phyloP scores from a whole-genome alignment of 1,140 invertebrate species.

The Drosophila nannoptera region DNA sequence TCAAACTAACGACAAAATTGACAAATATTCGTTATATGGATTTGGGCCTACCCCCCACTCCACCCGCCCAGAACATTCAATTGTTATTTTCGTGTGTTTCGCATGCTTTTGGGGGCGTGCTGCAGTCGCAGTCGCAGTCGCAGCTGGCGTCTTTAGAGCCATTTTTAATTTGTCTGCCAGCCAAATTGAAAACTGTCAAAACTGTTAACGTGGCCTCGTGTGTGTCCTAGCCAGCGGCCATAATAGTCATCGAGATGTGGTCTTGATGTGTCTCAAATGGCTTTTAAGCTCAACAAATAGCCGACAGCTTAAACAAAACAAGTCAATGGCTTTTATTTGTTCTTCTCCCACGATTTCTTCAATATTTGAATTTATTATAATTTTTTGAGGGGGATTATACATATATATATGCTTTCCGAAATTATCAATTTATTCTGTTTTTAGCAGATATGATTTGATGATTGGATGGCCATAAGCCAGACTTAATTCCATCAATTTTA shows the following conservation, averaged over 20 bases:
- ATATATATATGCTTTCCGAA: too few species aligned
- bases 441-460: too few species aligned
- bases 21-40: slow-evolving; percentile 47
- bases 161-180: slow-evolving; percentile 63
- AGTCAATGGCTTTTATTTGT: too few species aligned
- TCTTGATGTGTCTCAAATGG: background rate
- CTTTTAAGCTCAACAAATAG: background rate
- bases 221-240: slow-evolving; percentile 34
- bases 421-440: too few species aligned
- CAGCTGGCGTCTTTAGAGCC: slow-evolving; percentile 62
- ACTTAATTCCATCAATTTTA: too few species aligned
- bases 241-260: slow-evolving; percentile 36
- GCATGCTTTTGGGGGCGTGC: slow-evolving; percentile 27
- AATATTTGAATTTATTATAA: too few species aligned
- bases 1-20: slow-evolving; percentile 33
- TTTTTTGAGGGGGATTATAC: too few species aligned
- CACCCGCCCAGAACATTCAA: background rate
- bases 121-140: background rate
- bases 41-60: background rate
- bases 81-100: slow-evolving; percentile 22
- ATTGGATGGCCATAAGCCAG: too few species aligned
- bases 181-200: slow-evolving; percentile 74
- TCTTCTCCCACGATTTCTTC: too few species aligned
- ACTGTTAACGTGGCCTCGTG: slow-evolving; percentile 59
- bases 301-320: too few species aligned